These are phyloP conservation scores for Phoeniculus purpureus DNA, from an alignment of 2,797 vertebrate genomes.

Conservation along the genomic window DNA sequence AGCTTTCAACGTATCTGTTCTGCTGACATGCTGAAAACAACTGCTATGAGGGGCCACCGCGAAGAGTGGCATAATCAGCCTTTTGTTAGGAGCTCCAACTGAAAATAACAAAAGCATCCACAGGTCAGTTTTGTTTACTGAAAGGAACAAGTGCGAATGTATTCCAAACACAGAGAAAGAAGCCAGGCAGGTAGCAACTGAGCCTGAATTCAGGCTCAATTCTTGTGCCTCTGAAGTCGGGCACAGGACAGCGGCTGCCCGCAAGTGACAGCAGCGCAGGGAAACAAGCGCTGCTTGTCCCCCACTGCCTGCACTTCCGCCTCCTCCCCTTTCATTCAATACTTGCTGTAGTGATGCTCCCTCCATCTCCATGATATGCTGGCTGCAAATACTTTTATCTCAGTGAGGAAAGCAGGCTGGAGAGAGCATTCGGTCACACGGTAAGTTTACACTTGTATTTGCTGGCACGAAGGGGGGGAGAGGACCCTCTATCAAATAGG, in stretches of 20 bases:
- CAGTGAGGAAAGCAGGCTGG: background rate
- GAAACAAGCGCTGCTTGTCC: background rate
- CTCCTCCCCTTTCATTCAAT: slow-evolving; percentile 36
- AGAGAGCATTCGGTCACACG: background rate
- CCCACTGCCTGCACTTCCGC: background rate
- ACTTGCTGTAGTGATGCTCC: background rate
- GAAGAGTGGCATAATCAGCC: background rate
- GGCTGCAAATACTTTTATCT: background rate
- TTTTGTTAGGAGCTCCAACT: background rate
- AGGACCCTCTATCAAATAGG: background rate
- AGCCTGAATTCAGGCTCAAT: background rate
- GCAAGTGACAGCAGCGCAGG: background rate
- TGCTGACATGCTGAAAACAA: background rate
- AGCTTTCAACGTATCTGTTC: background rate
- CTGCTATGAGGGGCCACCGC: background rate
- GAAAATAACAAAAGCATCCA: background rate
- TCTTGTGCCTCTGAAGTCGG: background rate
- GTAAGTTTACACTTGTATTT: background rate
- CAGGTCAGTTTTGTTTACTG: background rate
- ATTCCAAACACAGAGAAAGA: background rate
- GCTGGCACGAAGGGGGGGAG: background rate
- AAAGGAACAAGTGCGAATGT: background rate
- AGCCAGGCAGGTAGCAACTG: background rate
- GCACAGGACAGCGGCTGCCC: background rate
- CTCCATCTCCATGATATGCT: background rate